Evolutionary conservation across 2,797 vertebrate species (phyloP).

Genomic region (Takifugu ocellatus): DNA sequence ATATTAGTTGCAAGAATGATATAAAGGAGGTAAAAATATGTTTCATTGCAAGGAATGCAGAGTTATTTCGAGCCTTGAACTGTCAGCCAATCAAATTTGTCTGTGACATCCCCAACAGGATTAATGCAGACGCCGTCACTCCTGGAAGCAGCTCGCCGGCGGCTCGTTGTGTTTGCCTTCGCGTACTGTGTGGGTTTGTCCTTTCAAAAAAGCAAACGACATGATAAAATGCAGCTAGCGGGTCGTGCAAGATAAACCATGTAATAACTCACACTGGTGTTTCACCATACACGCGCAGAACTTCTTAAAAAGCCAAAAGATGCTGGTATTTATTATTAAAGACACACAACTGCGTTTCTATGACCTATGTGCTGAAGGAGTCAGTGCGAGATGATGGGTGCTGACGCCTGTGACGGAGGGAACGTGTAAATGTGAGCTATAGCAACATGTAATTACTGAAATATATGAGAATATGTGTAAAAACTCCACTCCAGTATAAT

Average conservation of each 20-base stretch:
- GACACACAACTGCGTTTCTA: not conserved
- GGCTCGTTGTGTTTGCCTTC: slow-evolving; percentile 2
- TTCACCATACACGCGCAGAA: too few species aligned
- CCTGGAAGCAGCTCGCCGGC: slow-evolving; percentile 11
- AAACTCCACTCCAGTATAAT: slow-evolving; percentile 70
- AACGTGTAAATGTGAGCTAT: slow-evolving; percentile 37
- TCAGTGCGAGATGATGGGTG: slow-evolving; percentile 18
- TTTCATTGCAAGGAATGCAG: too few species aligned
- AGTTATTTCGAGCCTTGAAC: too few species aligned
- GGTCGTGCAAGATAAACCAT: slow-evolving; percentile 20
- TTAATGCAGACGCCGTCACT: slow-evolving; percentile 20
- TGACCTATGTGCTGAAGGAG: slow-evolving; percentile 3
- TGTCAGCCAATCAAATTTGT: not conserved
- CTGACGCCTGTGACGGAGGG: slow-evolving; percentile 35
- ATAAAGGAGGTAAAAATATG: too few species aligned
- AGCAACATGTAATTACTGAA: slow-evolving; percentile 41
- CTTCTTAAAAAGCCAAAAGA: not conserved
- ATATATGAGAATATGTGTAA: slow-evolving; percentile 59
- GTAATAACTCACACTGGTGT: slow-evolving; percentile 46
- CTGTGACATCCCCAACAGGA: not conserved
- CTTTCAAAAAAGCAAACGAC: not conserved
- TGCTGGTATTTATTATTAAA: slow-evolving; percentile 58
- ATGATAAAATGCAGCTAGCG: slow-evolving; percentile 3
- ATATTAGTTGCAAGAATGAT: too few species aligned
- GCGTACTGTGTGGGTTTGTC: slow-evolving; percentile 1